These are phyloP conservation scores for Lasioglossum lativentre DNA, from an alignment of 2,888 invertebrate genomes.

Conservation along the genomic window DNA sequence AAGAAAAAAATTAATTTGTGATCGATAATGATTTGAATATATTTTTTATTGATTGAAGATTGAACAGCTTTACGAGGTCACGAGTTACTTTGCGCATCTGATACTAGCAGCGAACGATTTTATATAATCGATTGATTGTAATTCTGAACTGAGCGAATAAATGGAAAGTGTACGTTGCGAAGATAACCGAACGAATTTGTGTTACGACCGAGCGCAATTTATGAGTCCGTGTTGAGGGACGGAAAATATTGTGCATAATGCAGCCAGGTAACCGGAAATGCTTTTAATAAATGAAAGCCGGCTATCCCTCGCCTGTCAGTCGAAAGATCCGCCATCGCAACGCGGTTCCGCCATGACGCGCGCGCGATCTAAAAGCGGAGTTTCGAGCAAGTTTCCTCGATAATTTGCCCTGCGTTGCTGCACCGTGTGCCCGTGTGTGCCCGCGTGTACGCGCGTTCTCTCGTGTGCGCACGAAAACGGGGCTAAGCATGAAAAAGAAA, in stretches of 20 bases:
- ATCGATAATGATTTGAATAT: no score
- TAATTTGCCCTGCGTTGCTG: not conserved
- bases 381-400: constrained; percentile 9
- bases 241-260: constrained; percentile 6
- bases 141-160: not conserved
- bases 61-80: not conserved
- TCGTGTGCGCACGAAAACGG: not conserved
- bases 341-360: not conserved
- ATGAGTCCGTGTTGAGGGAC: not conserved
- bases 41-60: not conserved
- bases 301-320: not conserved
- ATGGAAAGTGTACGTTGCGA: not conserved
- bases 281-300: not conserved
- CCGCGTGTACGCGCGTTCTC: not conserved
- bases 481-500: constrained; percentile 6
- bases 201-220: not conserved
- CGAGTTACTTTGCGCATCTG: no score
- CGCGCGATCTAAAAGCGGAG: not conserved
- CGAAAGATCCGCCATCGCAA: constrained; percentile 3
- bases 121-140: not conserved
- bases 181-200: not conserved
- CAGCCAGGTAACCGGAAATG: not conserved
- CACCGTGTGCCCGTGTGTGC: not conserved
- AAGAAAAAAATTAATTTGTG: no score
- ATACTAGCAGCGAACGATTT: not conserved